phyloP scores from a whole-genome alignment of 2,888 invertebrate genomes.

The Mythimna loreyi region DNA sequence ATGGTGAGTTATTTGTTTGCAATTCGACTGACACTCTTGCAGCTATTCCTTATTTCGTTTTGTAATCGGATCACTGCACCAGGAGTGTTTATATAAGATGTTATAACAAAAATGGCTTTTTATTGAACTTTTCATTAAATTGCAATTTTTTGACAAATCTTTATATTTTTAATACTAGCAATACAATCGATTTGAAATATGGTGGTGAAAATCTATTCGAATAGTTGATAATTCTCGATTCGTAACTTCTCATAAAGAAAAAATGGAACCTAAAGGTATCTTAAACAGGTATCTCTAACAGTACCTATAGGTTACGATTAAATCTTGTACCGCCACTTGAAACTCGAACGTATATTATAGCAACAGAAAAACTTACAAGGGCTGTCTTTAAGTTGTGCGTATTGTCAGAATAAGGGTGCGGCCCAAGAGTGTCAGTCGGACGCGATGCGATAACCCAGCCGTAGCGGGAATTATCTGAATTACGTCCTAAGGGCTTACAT shows the following conservation, averaged over 20 bases:
- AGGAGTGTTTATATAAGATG: too few species aligned
- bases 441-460: conserved; percentile 62
- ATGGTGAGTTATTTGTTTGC: conserved; percentile 80
- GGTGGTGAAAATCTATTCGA: too few species aligned
- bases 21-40: conserved; percentile 27
- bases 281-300: too few species aligned
- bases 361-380: neutral
- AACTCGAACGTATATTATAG: neutral
- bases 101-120: too few species aligned
- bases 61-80: neutral
- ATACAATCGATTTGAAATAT: too few species aligned
- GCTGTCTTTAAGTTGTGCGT: neutral
- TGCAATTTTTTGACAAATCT: too few species aligned
- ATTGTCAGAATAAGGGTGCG: neutral
- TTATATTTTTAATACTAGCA: too few species aligned
- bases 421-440: conserved; percentile 45
- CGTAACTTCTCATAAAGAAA: too few species aligned
- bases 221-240: too few species aligned
- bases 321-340: neutral
- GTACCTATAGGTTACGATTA: neutral
- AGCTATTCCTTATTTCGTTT: neutral
- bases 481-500: conserved; percentile 20
- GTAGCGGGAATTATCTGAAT: conserved; percentile 60
- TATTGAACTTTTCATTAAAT: too few species aligned
- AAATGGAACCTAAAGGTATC: too few species aligned